Conservation (phyloP, 2,797 vertebrate species). For the Mormyrus hasselquistii region DNA sequence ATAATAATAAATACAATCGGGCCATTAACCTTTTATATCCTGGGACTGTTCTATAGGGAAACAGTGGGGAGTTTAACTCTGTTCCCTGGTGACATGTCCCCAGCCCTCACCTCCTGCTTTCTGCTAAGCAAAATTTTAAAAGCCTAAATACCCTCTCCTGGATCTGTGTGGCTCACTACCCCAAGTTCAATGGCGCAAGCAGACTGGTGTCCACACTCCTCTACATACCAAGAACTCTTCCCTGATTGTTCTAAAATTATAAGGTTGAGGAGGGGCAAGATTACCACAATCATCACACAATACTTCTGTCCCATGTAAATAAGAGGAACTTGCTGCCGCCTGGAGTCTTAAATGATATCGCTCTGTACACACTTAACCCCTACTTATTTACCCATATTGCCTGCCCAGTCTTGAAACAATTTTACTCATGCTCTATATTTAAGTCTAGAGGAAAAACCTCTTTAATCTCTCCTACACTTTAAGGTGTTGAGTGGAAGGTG, state of each 20-base stretch:
- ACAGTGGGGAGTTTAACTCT: neutral
- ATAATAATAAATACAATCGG: neutral
- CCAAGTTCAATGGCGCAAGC: neutral
- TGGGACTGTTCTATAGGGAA: neutral
- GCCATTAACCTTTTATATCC: neutral
- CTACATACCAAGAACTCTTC: neutral
- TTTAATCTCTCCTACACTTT: neutral
- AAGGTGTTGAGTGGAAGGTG: neutral
- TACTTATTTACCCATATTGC: neutral
- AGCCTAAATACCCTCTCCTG: neutral
- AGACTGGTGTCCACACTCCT: neutral
- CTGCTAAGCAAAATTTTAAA: neutral
- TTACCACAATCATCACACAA: neutral
- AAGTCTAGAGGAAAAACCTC: neutral
- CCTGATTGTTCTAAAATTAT: neutral
- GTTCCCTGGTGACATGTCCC: neutral
- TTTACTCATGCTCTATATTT: neutral
- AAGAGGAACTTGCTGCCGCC: neutral
- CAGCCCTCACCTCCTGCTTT: neutral
- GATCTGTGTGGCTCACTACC: neutral
- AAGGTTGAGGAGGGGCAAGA: neutral
- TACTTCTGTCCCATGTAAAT: neutral
- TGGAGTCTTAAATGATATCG: neutral
- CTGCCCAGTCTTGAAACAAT: neutral
- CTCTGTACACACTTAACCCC: neutral